Percentiles rank a stretch among this genome's conserved stretches.
phyloP scores from a whole-genome alignment of 2,888 invertebrate species.

The Napeogenes inachia region DNA sequence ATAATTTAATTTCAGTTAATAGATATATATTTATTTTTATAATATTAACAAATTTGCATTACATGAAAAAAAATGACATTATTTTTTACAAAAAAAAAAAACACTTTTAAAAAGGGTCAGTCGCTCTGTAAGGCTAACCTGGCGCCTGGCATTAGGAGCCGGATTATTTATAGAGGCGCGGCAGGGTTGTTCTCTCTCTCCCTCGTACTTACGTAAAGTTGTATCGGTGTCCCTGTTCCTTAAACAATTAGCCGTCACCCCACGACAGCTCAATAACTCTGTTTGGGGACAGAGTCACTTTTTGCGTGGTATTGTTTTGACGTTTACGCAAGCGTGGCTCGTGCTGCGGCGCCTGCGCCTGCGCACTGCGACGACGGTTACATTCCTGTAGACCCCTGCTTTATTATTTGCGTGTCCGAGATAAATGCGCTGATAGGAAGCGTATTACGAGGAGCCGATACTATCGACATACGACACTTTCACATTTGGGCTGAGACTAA shows the following conservation, averaged over 20 bases:
- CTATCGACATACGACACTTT: conserved; percentile 12
- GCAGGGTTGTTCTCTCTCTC: conserved; percentile 42
- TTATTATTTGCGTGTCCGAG: conserved; percentile 26
- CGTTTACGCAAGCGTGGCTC: conserved; percentile 40
- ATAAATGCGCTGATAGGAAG: conserved; percentile 20
- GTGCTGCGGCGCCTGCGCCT: conserved; percentile 30
- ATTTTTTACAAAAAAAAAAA: conserved; percentile 21
- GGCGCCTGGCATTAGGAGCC: conserved; percentile 68
- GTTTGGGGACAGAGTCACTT: conserved; percentile 35
- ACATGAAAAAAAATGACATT: conserved; percentile 9
- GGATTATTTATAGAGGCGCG: conserved; percentile 65
- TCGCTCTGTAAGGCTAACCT: conserved; percentile 47
- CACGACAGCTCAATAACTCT: conserved; percentile 38
- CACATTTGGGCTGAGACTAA: neutral
- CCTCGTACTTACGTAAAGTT: conserved; percentile 28
- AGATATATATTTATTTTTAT: too few species aligned
- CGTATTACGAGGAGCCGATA: conserved; percentile 17
- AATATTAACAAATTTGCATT: neutral
- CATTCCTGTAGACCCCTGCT: conserved; percentile 17
- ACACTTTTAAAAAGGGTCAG: conserved; percentile 44
- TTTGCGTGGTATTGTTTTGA: conserved; percentile 29
- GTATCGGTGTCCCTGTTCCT: conserved; percentile 35
- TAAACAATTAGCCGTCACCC: conserved; percentile 50
- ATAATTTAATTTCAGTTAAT: too few species aligned
- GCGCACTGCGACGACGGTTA: neutral